Base-by-base conservation (phyloP, 2,888 invertebrate species). In the Nebria salina region DNA sequence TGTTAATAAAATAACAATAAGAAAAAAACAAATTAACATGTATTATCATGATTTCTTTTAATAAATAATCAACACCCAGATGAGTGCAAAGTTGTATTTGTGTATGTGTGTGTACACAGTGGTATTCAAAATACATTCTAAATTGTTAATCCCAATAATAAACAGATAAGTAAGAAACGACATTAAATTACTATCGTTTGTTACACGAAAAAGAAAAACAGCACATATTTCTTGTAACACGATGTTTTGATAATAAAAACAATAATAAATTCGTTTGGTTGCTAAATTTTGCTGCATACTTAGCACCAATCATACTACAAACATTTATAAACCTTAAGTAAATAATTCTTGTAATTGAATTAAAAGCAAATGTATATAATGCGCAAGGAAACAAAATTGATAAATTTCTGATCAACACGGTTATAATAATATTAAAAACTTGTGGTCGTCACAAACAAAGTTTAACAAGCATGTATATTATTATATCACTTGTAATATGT, bases 1-100 rank as follows among this genome's bases (percentile, higher is more conserved):
- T 83, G 83, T 85, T 83, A 85, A 84, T 84, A 84, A 85, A 83
- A 84, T 82, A 80, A 83, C 84, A 84, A 82, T 79, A 83, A 81
- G 65, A 83, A 74, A 82, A 75, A 81, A 76, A 83, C 75, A 74
- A 80, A 65, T 80, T 75, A 68, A 66, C 79, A 68, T 66, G 75
- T 75, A 75, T 80, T 64, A 70, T 74, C 70, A 75, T 75, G 75
- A 70, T 64, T 70, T 75, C 41, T 25, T 75, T 75, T 80, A 80
- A 75, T 80, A 80, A 75, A 54, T 54, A 54, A 54, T 54, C 54
- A 13, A 54, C 54, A 54, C 54, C 54, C 54, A 54, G 54, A 54
- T 65, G 74, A 78, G 74, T 78, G 78, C 74, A 78, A 78, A 78
- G 9, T 54, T 78, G 72, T 77, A 7, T 66, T 66, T n/a, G 72